phyloP scores from a whole-genome alignment of 2,888 invertebrate genomes.

The Rotaria sp. region DNA sequence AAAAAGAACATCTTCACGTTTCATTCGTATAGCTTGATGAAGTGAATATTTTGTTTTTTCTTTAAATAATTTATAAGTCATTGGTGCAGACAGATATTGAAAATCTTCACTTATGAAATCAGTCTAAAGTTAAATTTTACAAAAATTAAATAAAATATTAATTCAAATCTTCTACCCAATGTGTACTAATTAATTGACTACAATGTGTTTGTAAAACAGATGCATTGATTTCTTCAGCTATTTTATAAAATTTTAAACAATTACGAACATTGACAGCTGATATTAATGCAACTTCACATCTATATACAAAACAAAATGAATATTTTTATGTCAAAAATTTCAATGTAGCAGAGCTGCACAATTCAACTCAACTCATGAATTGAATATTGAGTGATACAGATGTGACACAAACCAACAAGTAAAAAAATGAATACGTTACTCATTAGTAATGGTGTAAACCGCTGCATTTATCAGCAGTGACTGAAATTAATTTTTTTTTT shows the following conservation, averaged over 20 bases:
- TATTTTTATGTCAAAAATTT: too few species aligned
- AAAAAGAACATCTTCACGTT: slow-evolving; percentile 79
- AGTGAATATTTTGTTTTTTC: slow-evolving; percentile 77
- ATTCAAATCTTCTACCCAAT: slow-evolving; percentile 67
- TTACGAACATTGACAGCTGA: slow-evolving; percentile 70
- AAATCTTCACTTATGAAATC: slow-evolving; percentile 72
- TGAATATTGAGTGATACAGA: too few species aligned
- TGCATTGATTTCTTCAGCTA: slow-evolving; percentile 82
- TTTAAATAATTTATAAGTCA: slow-evolving; percentile 82
- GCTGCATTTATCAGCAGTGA: too few species aligned
- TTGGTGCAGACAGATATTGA: slow-evolving; percentile 80
- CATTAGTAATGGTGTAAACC: too few species aligned
- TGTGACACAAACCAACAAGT: too few species aligned
- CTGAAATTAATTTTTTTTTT: too few species aligned
- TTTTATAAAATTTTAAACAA: slow-evolving; percentile 80
- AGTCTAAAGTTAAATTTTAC: slow-evolving; percentile 44
- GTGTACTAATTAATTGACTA: slow-evolving; percentile 78
- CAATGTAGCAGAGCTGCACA: too few species aligned
- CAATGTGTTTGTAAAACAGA: slow-evolving; percentile 66
- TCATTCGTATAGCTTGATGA: slow-evolving; percentile 77
- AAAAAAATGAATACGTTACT: too few species aligned
- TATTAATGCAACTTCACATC: slow-evolving; percentile 80
- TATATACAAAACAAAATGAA: slow-evolving; percentile 45
- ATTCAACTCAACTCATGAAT: too few species aligned
- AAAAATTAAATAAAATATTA: background rate